Evolutionary conservation across 2,888 invertebrate species (phyloP), one percentile per base, ranked within the genome.

Genomic region (Luperina testacea): DNA sequence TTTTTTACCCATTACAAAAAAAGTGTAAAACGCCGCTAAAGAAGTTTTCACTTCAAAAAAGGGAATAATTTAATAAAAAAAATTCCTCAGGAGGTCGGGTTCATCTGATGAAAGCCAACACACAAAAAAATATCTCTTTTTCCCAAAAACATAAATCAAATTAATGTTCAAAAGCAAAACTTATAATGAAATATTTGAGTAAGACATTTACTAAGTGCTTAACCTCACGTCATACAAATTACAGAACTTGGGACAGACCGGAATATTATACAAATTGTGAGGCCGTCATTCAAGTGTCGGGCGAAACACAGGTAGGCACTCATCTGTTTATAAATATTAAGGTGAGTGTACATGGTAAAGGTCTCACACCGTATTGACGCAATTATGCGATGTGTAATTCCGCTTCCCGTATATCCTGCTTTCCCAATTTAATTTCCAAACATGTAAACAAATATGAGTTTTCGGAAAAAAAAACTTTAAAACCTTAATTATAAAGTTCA

Each of bases 281-380:
- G 81, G 78, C 85, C 82, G 92, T 91, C 92, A 92, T 91, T 93
- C 91, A 92, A 88, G 77, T 91, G 92, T 91, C 92, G 89, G 84
- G 76, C 63, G 80, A 80, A 87, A 91, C 91, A 90, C 87, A 90
- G 90, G 91, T 90, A 90, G 89, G 88, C 91, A 88, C 91, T 90
- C 88, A 88, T 85, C 89, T 89, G 78, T 83, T 85, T 86, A 86
- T 93, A 90, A 91, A 93, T 93, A 92, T 93, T 92, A 90, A 92
- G 83, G 86, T 57, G 74, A 81, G 82, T 83, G 80, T 86, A 81
- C 74, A 78, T 72, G 48, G 71, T 67, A 64, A 75, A 72, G 81
- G 75, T 77, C 69, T 74, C 74, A 32, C 67, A 75, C 63, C 76
- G 77, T 88, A 80, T 81, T 71, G 81, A 76, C 85, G 73, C 65